Base-by-base conservation (phyloP, 2,888 invertebrate species). In the Cephus pygmeus region DNA sequence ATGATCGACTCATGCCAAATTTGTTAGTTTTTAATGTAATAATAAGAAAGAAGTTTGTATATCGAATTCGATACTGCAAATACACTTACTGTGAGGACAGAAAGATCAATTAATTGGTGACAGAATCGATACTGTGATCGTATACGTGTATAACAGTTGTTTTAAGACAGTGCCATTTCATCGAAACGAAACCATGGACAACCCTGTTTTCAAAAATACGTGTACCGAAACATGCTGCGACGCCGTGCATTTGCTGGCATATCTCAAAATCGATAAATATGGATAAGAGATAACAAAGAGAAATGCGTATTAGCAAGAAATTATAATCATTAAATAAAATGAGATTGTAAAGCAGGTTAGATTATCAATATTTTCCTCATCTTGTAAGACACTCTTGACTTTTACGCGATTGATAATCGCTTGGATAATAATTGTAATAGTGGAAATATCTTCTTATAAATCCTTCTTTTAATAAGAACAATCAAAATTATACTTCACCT, bases 241-340 rank as follows among this genome's bases (percentile, higher is more conserved):
- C 83, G 83, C 83, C 87, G 86, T 88, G 88, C 87, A 87, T 83
- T 83, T 83, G 81, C 79, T 84, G 83, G 81, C 84, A 85, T 84
- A 85, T 83, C 81, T 82, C 83, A 80, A 78, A 82, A 76, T 82
- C 78, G 79, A 81, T 85, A 77, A 77, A 79, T 73, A 75, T 40
- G 75, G 12, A 76, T 75, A 71, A 79, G 73, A 74, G 73, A 74
- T 69, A 77, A 68, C 68, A 56, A 80, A 77, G 77, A 79, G 75
- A 71, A 79, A 80, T 56, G 56, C 56, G 23, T 56, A 56, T 56
- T 56, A 56, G 56, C 56, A 80, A 80, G 79, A 80, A 79, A 79
- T 77, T 74, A 77, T 35, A 75, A 78, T 30, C 75, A 36, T 73
- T 9, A 76, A 80, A 78, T 34, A 30, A 75, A 73, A 77, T 71